A percentile compares a stretch with the other conserved stretches of the same genome.
These are phyloP conservation scores for Sminthopsis crassicaudata DNA, from an alignment of 2,113 vertebrate genomes.

Conservation along the genomic window DNA sequence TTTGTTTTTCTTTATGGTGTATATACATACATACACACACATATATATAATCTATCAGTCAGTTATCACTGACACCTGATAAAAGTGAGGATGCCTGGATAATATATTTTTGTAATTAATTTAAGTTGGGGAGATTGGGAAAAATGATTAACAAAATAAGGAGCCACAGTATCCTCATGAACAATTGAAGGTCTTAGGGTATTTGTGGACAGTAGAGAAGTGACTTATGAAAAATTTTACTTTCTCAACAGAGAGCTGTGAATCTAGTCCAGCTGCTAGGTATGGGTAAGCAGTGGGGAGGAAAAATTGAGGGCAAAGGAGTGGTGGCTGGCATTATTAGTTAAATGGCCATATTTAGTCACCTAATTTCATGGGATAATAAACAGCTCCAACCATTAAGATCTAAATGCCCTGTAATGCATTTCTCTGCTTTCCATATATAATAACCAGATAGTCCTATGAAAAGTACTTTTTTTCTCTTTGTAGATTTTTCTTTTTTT, in stretches of 20 bases:
- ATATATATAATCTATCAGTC: too few species aligned
- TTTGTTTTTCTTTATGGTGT: not conserved
- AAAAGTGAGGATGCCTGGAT: too few species aligned
- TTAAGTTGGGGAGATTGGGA: not conserved
- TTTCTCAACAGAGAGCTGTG: not conserved
- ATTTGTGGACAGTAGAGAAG: not conserved
- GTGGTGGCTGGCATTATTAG: fast-evolving
- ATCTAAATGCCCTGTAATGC: not conserved
- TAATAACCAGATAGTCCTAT: not conserved
- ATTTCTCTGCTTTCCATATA: not conserved
- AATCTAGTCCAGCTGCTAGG: not conserved
- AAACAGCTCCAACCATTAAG: not conserved
- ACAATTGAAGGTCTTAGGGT: fast-evolving
- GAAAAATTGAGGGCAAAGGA: not conserved
- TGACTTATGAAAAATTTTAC: not conserved
- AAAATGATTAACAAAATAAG: not conserved
- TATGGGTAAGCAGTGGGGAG: fast-evolving
- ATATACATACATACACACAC: too few species aligned
- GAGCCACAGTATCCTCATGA: not conserved
- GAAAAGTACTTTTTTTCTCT: not conserved
- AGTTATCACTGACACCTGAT: not conserved
- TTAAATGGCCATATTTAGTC: not conserved
- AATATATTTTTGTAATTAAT: not conserved
- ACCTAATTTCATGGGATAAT: not conserved
- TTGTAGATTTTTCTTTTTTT: not conserved